These are phyloP conservation scores for Metellina segmentata DNA, from an alignment of 2,888 invertebrate species.

Conservation along the genomic window DNA sequence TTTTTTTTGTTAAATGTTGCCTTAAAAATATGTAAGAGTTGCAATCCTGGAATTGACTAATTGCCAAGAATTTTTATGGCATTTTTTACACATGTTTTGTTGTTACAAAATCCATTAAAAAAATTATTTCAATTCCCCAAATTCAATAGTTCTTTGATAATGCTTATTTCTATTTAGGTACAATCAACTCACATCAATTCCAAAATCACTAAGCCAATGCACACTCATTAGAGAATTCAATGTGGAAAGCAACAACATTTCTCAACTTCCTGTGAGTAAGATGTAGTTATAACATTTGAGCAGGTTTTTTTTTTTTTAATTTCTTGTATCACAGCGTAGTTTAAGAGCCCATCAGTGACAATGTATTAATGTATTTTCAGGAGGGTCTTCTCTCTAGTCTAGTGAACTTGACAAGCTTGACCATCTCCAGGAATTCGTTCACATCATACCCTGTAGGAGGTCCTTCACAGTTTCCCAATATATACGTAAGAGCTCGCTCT, in stretches of 20 bases:
- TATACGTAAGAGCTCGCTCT: conserved; percentile 82
- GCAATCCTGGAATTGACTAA: too few species aligned
- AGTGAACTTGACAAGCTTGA: conserved; percentile 93
- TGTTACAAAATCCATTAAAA: too few species aligned
- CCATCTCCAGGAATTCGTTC: conserved; percentile 96
- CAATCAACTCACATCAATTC: conserved; percentile 94
- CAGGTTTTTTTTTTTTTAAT: not conserved
- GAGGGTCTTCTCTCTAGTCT: conserved; percentile 98
- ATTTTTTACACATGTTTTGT: too few species aligned
- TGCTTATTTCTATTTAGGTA: conserved; percentile 85
- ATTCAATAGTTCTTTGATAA: not conserved
- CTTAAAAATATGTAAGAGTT: too few species aligned
- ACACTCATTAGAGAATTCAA: conserved; percentile 99
- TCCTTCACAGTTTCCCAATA: conserved; percentile 97
- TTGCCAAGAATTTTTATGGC: too few species aligned
- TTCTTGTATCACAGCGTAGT: not conserved
- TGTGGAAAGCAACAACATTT: conserved; percentile 98
- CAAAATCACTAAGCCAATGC: conserved; percentile 94
- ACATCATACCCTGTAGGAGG: conserved; percentile 98
- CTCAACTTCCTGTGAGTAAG: conserved; percentile 88
- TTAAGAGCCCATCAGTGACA: not conserved
- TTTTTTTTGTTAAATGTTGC: too few species aligned
- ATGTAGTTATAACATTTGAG: not conserved
- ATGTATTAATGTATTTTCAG: conserved; percentile 79
- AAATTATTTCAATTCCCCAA: too few species aligned